Evolutionary conservation across 2,113 vertebrate species (phyloP).

Genomic region (Seriola aureovittata): DNA sequence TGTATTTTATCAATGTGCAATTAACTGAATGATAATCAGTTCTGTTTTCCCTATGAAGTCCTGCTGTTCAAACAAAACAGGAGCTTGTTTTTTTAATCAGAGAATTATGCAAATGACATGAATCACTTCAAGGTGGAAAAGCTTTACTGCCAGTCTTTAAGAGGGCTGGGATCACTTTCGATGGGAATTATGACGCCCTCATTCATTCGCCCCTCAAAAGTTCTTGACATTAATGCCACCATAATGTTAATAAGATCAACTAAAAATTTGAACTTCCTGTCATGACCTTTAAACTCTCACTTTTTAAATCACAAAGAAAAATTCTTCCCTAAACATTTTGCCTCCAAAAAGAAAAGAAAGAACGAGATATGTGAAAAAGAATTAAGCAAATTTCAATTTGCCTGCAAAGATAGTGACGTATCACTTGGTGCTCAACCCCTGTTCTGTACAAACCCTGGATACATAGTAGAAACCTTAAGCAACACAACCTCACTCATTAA

Average conservation of each 20-base stretch:
- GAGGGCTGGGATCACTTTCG: background rate
- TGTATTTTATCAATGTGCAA: background rate
- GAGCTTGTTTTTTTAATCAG: background rate
- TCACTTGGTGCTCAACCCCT: no score
- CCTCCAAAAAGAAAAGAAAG: no score
- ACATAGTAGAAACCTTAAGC: no score
- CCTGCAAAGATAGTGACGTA: background rate
- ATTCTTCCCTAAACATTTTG: no score
- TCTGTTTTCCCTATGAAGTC: background rate
- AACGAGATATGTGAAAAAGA: background rate
- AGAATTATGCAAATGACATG: background rate
- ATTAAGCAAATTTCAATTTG: background rate
- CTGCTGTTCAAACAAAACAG: background rate
- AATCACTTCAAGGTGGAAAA: background rate
- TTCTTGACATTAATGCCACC: slow-evolving; percentile 4
- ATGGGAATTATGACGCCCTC: slow-evolving; percentile 19
- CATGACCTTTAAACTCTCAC: slow-evolving; percentile 2
- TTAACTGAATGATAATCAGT: background rate
- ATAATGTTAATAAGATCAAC: slow-evolving; percentile 12
- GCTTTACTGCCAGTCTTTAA: background rate
- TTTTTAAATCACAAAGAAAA: no score
- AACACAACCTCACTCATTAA: no score
- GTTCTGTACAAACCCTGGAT: no score
- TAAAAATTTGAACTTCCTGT: background rate
- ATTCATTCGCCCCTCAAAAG: slow-evolving; percentile 10